phyloP scores from a whole-genome alignment of 2,888 invertebrate genomes.

The Tetanocera ferruginea region DNA sequence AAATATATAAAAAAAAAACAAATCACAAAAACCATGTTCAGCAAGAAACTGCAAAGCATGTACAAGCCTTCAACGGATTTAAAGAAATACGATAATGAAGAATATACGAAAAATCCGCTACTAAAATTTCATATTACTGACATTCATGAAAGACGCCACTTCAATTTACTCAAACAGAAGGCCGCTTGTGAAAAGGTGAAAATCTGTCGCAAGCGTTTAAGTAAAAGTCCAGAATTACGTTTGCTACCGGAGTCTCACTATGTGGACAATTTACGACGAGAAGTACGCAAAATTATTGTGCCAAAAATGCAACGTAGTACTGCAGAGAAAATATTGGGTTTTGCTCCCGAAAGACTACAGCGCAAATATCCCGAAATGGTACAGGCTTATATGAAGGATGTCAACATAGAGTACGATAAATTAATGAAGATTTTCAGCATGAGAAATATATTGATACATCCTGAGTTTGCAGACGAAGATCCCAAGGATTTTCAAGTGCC shows the following conservation, averaged over 20 bases:
- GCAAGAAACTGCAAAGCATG: constrained; percentile 62
- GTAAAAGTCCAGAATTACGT: constrained; percentile 70
- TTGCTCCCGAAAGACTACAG: constrained; percentile 73
- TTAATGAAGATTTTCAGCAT: constrained; percentile 77
- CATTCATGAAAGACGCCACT: constrained; percentile 66
- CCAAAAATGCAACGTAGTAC: constrained; percentile 76
- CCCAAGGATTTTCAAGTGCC: constrained; percentile 66
- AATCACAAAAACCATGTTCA: constrained; percentile 54
- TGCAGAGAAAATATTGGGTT: constrained; percentile 74
- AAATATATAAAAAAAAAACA: background rate
- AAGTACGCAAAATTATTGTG: constrained; percentile 74
- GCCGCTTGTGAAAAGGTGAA: constrained; percentile 66
- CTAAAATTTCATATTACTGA: constrained; percentile 65
- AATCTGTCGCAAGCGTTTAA: constrained; percentile 53
- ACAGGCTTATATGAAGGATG: constrained; percentile 71
- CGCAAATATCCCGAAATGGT: constrained; percentile 73
- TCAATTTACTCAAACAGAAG: constrained; percentile 61
- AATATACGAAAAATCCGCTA: constrained; percentile 66
- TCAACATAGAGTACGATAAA: constrained; percentile 73
- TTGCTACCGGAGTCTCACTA: constrained; percentile 72
- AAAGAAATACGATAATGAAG: constrained; percentile 67
- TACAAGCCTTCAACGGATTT: constrained; percentile 65
- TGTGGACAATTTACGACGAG: constrained; percentile 73
- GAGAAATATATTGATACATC: constrained; percentile 75
- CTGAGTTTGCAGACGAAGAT: constrained; percentile 72